A percentile compares a stretch with the other conserved stretches of the same genome.
Conservation (phyloP, 2,113 vertebrate genomes). For the Erythrocercus mccallii region DNA sequence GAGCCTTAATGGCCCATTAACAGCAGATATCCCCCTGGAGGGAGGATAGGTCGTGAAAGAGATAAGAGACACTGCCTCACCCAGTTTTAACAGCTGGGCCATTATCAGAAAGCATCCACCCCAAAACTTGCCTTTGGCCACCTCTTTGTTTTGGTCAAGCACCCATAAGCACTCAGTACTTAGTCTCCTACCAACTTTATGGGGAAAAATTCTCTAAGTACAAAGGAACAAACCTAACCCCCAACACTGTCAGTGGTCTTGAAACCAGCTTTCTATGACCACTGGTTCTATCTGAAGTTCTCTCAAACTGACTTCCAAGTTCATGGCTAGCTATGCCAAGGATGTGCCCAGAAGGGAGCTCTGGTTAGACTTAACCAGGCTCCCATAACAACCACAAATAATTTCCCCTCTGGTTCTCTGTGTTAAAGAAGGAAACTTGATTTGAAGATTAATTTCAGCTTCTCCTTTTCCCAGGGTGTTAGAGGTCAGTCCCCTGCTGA, state of each 20-base stretch:
- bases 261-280: background rate
- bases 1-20: too few relatives aligned
- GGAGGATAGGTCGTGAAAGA: too few relatives aligned
- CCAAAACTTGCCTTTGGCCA: too few relatives aligned
- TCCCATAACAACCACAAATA: background rate
- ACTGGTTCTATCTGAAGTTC: background rate
- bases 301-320: background rate
- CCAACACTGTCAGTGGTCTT: background rate
- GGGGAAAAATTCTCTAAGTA: too few relatives aligned
- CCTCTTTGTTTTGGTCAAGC: too few relatives aligned
- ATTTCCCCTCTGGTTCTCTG: background rate
- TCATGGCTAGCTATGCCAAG: background rate
- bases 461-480: background rate
- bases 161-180: too few relatives aligned
- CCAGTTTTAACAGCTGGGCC: too few relatives aligned
- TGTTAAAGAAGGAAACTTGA: background rate
- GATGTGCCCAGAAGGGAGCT: background rate
- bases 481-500: constrained; percentile 3
- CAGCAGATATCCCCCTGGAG: too few relatives aligned
- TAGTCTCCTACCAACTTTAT: too few relatives aligned
- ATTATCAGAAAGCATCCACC: too few relatives aligned
- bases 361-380: background rate
- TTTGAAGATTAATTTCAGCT: constrained; percentile 24
- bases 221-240: too few relatives aligned
- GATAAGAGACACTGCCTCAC: too few relatives aligned